Percentiles rank a stretch among this genome's conserved stretches.
phyloP scores from a whole-genome alignment of 2,113 vertebrate species.

The Hemicordylus capensis region DNA sequence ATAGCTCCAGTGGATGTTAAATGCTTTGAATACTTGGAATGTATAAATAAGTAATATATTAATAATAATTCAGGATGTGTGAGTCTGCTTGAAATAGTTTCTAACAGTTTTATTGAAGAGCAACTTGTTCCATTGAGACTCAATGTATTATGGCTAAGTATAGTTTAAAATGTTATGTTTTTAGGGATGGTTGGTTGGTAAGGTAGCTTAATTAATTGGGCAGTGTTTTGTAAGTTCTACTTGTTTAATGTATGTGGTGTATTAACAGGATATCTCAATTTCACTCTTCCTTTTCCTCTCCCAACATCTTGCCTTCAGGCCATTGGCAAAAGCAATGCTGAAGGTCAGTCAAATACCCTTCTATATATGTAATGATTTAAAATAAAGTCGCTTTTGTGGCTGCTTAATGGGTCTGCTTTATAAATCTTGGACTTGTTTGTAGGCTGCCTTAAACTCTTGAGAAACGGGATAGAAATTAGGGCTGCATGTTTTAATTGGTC shows the following conservation, averaged over 20 bases:
- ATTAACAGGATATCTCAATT: slow-evolving; percentile 20
- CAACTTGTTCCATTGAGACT: background rate
- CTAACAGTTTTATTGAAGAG: background rate
- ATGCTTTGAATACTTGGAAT: background rate
- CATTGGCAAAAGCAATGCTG: slow-evolving; percentile 70
- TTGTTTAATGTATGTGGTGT: background rate
- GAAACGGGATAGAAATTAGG: background rate
- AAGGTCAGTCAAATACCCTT: slow-evolving; percentile 71
- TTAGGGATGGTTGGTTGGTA: background rate
- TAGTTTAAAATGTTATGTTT: background rate
- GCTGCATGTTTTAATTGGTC: background rate
- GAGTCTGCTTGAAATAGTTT: background rate
- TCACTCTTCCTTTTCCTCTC: background rate
- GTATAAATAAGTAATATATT: background rate
- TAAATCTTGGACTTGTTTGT: background rate
- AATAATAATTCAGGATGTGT: background rate
- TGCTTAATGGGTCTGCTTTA: background rate
- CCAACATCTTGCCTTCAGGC: slow-evolving; percentile 66
- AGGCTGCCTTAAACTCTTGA: background rate
- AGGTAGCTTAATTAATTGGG: background rate
- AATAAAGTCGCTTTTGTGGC: background rate
- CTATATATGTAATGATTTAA: background rate
- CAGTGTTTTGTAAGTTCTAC: background rate
- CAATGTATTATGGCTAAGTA: background rate
- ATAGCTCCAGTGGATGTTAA: background rate